Evolutionary conservation across 2,888 invertebrate genomes (phyloP), one percentile per base, ranked within the genome.

Genomic region (Netelia melanura): DNA sequence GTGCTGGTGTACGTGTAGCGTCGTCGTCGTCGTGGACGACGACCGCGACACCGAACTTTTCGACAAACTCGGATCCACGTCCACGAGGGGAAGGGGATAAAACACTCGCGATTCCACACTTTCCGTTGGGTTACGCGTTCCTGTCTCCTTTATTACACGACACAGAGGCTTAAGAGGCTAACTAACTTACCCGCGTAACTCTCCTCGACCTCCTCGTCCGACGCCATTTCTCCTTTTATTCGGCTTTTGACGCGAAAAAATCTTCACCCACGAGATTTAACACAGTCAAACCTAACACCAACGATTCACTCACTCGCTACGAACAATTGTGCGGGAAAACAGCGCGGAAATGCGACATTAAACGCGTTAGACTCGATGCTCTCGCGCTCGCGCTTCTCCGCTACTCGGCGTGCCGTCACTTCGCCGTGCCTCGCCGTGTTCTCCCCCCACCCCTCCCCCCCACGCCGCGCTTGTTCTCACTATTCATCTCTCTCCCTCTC

Each of bases 201-300:
- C 94, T 97, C 98, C 92, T 97, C 97, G 94, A 97, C 96, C 95
- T 97, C 97, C 93, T 97, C 97, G 92, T 97, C 97, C 88, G 97
- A 97, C 94, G 97, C 97, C 97, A 97, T 97, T 90, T 83, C 94
- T 97, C 97, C 97, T 97, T 90, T 84, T 56, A 54, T 77, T 77
- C 62, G 78, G 72, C 74, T 72, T 67, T 81, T 58, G 10, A 58
- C 58, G 10, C 10, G 58, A 21, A 58, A 58, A 58, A 17, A 21
- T 21, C 0, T 21, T 58, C 17, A 21, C 21, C 48, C 48, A 14
- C 14, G 14, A 48, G 48, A 10, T 58, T 58, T 58, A 9, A 21
- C 17, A 71, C 52, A 74, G 21, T 65, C 72, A 74, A 83, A 80
- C 79, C 76, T 61, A 23, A 62, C 62, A 67, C 68, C 48, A 38